These are phyloP conservation scores for Drosophila sordidula DNA, from an alignment of 2,888 invertebrate species.

Conservation along the genomic window DNA sequence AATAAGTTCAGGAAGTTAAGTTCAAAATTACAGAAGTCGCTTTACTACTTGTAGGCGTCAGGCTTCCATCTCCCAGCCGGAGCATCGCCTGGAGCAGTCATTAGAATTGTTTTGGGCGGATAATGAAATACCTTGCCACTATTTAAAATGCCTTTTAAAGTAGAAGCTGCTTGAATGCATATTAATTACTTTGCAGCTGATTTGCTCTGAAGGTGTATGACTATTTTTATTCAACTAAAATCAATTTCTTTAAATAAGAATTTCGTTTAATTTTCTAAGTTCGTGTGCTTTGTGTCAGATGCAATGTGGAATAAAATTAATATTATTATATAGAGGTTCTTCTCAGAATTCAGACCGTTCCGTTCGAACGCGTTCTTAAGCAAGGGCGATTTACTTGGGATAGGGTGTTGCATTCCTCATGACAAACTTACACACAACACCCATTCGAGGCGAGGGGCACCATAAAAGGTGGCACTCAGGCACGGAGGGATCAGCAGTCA, in stretches of 20 bases:
- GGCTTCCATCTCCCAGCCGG: background rate
- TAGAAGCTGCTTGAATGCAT: background rate
- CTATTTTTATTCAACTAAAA: no score
- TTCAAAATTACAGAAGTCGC: conserved; percentile 36
- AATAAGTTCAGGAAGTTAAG: conserved; percentile 40
- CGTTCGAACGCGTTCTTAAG: conserved; percentile 1
- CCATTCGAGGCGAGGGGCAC: conserved; percentile 26
- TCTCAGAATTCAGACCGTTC: conserved; percentile 1
- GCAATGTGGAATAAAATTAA: background rate
- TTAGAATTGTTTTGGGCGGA: conserved; percentile 29
- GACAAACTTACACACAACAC: conserved; percentile 48
- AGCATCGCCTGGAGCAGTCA: conserved; percentile 23
- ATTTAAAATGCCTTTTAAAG: conserved; percentile 1
- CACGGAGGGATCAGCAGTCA: conserved; percentile 64
- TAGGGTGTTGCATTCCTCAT: conserved; percentile 36
- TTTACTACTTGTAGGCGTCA: conserved; percentile 36
- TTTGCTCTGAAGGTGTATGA: background rate
- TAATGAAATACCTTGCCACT: background rate
- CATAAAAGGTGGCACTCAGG: conserved; percentile 37
- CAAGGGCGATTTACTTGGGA: conserved; percentile 11
- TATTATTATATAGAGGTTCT: background rate
- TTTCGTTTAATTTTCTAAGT: no score
- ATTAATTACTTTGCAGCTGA: background rate
- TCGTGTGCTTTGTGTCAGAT: no score
- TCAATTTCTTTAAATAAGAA: no score